Conservation (phyloP, 2,797 vertebrate species). For the Sebastes glaucus region DNA sequence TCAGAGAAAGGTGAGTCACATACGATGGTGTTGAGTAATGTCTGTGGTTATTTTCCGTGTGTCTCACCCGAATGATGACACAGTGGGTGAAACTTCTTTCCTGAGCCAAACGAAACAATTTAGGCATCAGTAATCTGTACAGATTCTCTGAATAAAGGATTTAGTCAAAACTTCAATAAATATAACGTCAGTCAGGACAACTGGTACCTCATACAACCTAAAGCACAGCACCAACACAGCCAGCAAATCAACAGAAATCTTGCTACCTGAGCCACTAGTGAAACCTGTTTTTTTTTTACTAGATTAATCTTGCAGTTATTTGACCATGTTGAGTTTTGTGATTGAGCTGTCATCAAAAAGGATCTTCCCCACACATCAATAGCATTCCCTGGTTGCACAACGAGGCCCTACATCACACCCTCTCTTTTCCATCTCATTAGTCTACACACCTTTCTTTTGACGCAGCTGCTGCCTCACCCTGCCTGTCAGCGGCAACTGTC, state of each 20-base stretch:
- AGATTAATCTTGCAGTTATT: slow-evolving; percentile 44
- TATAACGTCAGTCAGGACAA: neutral
- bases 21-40: slow-evolving; percentile 63
- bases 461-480: slow-evolving; percentile 80
- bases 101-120: slow-evolving; percentile 26
- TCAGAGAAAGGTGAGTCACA: slow-evolving; percentile 74
- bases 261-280: slow-evolving; percentile 11
- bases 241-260: slow-evolving; percentile 19
- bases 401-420: slow-evolving; percentile 74
- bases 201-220: neutral
- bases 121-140: neutral
- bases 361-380: slow-evolving; percentile 52
- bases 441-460: slow-evolving; percentile 84
- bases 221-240: neutral
- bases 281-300: slow-evolving; percentile 6
- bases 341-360: slow-evolving; percentile 74
- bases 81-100: slow-evolving; percentile 52
- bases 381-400: slow-evolving; percentile 67
- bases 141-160: neutral
- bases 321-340: slow-evolving; percentile 58
- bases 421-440: slow-evolving; percentile 84
- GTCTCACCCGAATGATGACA: slow-evolving; percentile 62
- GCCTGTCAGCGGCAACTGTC: slow-evolving; percentile 82
- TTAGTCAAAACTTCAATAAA: neutral
- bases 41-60: slow-evolving; percentile 76